phyloP scores from a whole-genome alignment of 2,797 vertebrate species.

The Ctenopoma multispine region DNA sequence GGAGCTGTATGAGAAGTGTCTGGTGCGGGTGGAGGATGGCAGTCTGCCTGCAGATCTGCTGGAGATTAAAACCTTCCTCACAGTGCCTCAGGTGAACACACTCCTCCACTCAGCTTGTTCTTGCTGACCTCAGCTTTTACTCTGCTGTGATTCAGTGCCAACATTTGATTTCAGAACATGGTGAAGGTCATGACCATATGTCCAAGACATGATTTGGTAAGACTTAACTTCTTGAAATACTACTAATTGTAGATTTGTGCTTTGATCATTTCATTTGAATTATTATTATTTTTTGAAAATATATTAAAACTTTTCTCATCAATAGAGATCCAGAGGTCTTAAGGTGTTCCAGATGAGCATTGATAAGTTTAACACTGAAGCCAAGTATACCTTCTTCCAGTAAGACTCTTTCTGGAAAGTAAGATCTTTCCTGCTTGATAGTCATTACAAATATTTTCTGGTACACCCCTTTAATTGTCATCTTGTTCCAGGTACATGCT shows the following conservation, averaged over 20 bases:
- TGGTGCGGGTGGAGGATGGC: constrained; percentile 88
- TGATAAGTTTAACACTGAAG: constrained; percentile 91
- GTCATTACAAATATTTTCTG: neutral
- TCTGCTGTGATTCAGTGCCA: neutral
- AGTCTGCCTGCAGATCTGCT: constrained; percentile 89
- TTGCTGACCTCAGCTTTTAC: neutral
- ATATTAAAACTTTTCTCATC: neutral
- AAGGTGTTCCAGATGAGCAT: constrained; percentile 92
- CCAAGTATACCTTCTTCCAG: constrained; percentile 95
- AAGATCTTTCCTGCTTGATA: neutral
- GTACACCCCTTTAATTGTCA: neutral
- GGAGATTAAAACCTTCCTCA: constrained; percentile 90
- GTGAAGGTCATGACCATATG: constrained; percentile 95
- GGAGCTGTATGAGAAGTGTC: constrained; percentile 93
- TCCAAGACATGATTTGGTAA: constrained; percentile 90
- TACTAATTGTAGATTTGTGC: too few species aligned
- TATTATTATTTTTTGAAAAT: neutral
- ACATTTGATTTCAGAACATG: constrained; percentile 84
- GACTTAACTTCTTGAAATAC: too few species aligned
- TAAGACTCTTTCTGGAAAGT: too few species aligned
- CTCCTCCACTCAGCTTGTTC: neutral
- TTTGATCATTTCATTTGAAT: neutral
- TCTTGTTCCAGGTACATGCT: constrained; percentile 90
- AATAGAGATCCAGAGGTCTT: constrained; percentile 92
- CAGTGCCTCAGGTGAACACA: constrained; percentile 88